Evolutionary conservation across 2,113 vertebrate species (phyloP).

Genomic region (Columba janthina): DNA sequence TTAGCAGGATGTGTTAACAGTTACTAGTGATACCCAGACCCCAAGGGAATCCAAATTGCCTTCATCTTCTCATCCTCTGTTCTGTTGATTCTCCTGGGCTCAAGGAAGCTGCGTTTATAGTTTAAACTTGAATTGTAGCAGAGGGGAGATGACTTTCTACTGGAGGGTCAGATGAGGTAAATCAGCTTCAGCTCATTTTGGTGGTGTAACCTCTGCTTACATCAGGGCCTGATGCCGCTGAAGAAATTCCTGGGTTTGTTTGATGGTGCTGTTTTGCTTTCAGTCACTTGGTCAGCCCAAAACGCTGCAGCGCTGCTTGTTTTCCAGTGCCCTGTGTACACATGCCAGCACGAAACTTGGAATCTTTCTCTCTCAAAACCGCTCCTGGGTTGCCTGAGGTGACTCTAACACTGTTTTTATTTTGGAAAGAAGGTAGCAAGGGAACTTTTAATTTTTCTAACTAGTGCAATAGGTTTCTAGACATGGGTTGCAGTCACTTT

Average conservation of each 20-base stretch:
- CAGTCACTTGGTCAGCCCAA: neutral
- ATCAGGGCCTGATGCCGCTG: neutral
- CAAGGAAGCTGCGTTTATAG: neutral
- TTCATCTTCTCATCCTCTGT: neutral
- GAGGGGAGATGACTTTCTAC: neutral
- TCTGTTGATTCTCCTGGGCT: neutral
- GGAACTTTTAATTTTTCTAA: neutral
- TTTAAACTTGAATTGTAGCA: neutral
- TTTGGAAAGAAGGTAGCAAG: neutral
- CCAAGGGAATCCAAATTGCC: neutral
- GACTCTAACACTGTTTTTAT: neutral
- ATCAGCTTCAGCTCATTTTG: neutral
- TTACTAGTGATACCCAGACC: neutral
- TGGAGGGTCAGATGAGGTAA: neutral
- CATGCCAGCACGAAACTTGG: neutral
- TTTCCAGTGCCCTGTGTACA: neutral
- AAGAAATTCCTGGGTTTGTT: neutral
- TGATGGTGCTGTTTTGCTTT: neutral
- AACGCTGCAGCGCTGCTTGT: neutral
- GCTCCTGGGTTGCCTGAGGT: slow-evolving; percentile 9
- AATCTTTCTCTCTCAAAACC: neutral
- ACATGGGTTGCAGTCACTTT: neutral
- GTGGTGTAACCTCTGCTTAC: neutral
- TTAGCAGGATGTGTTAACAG: neutral
- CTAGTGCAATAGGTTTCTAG: neutral